Evolutionary conservation across 2,888 invertebrate genomes (phyloP), one percentile per base, ranked within the genome.

Genomic region (Acanthosoma haemorrhoidale): DNA sequence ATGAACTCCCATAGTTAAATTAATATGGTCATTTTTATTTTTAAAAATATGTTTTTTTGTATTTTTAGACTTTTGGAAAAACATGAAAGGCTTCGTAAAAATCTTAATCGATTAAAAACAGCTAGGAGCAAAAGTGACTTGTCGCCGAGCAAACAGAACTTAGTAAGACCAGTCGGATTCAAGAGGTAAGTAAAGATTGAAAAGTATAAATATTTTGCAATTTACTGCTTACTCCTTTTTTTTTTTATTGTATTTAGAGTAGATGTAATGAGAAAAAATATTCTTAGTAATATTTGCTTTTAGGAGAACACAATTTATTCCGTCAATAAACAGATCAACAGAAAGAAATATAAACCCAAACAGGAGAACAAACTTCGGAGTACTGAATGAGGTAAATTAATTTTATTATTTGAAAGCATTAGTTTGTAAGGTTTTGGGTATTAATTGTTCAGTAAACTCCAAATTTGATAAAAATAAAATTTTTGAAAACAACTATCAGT

Each of bases 1-100:
- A n/a, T n/a, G n/a, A n/a, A n/a, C n/a, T n/a, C n/a, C n/a, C n/a
- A n/a, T n/a, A n/a, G n/a, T n/a, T n/a, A 43, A 25, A 9, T 18
- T 25, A 18, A 59, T 6, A 18, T 21, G 9, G 59, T 25, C 9
- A 21, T 11, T 18, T 11, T n/a, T 18, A 16, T 18, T 34, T 61
- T 8, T 9, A 61, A 61, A 29, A 6, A 15, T 29, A 15, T 61
- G 13, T 34, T 13, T 70, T 43, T 64, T 21, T 71, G 67, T 64
- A 34, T 16, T 69, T 68, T 39, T 25, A 76, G 76, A 21, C 63
- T 76, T 29, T 70, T 75, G 13, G 74, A 74, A 60, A 76, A 75
- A 58, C 76, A 76, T 39, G 75, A 76, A 74, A 73, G 68, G 57
- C 66, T 76, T 18, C 72, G 73, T 25, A 70, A 72, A 64, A 71